Evolutionary conservation across 2,797 vertebrate species (phyloP), one percentile per base, ranked within the genome.

Genomic region (Ceryle rudis): DNA sequence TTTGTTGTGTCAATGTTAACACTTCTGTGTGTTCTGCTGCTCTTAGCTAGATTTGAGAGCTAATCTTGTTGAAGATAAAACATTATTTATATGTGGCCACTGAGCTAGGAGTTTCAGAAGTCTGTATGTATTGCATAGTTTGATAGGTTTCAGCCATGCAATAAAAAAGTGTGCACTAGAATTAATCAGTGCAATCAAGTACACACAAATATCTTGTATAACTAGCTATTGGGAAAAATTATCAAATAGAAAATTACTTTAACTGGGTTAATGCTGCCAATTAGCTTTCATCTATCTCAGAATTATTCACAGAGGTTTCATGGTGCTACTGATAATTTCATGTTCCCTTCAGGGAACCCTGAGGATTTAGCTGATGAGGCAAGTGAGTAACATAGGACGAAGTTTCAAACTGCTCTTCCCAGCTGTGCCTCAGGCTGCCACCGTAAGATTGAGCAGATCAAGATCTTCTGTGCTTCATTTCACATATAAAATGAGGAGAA

Each of bases 1-100:
- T 65, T 39, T 1, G 0, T 29, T 54, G 16, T 26, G 41, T 17
- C 42, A 83, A 37, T 0, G 0, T 39, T 42, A 64, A 31, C 49
- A 54, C n/a, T 58, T 72, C 42, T 49, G 39, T 33, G 84, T 42
- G 23, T 51, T 71, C 28, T 35, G 44, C 22, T 51, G 33, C 35
- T 52, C 18, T 31, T 37, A 66, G 17, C 23, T 58, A 54, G 28
- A 52, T 44, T 29, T 77, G 18, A 84, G 49, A 71, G 44, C 44
- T 67, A 26, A 47, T 15, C 21, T 35, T 31, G 9, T 9, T 74
- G 14, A 71, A 75, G 14, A 17, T 28, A 52, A 66, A 58, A 69
- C 7, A n/a, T 54, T 54, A 11, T 57, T 61, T 66, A 37, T 64
- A 9, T 41, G 49, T 60, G 49, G 84, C 21, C 8, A 31, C 37